Percentiles rank a stretch among this genome's conserved stretches.
Conservation (phyloP, 2,888 invertebrate species). For the Linyphia triangularis region DNA sequence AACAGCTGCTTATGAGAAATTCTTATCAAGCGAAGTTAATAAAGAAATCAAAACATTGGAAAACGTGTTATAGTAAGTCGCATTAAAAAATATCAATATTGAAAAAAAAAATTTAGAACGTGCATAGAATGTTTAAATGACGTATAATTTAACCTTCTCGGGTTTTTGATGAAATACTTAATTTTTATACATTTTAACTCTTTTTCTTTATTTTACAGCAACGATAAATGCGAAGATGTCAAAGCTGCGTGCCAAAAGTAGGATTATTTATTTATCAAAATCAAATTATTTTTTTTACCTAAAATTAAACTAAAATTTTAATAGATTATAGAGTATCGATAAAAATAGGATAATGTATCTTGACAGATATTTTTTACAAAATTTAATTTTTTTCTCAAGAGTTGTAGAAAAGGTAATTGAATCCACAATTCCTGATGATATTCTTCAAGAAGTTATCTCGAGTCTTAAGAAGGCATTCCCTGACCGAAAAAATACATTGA, state of each 20-base stretch:
- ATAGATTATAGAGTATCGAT: no score
- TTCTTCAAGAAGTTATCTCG: conserved; percentile 34
- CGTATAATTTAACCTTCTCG: no score
- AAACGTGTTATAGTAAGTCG: conserved; percentile 24
- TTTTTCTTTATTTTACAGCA: conserved; percentile 16
- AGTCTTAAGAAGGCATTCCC: conserved; percentile 30
- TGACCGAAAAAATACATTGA: not conserved
- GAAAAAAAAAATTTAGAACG: no score
- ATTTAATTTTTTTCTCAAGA: not conserved
- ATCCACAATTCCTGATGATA: conserved; percentile 7
- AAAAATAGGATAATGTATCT: no score
- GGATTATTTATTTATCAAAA: no score
- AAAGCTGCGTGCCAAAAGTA: conserved; percentile 56
- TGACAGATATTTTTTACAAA: no score
- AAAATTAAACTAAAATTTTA: no score
- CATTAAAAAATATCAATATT: no score
- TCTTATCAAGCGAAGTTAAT: not conserved
- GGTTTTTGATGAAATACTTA: no score
- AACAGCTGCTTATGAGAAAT: not conserved
- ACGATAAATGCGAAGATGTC: conserved; percentile 23
- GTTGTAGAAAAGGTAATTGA: conserved; percentile 19
- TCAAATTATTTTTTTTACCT: no score
- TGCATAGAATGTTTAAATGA: no score
- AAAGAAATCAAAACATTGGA: not conserved
- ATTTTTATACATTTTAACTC: not conserved